phyloP scores from a whole-genome alignment of 2,113 vertebrate genomes.

The Leptocoma aspasia region DNA sequence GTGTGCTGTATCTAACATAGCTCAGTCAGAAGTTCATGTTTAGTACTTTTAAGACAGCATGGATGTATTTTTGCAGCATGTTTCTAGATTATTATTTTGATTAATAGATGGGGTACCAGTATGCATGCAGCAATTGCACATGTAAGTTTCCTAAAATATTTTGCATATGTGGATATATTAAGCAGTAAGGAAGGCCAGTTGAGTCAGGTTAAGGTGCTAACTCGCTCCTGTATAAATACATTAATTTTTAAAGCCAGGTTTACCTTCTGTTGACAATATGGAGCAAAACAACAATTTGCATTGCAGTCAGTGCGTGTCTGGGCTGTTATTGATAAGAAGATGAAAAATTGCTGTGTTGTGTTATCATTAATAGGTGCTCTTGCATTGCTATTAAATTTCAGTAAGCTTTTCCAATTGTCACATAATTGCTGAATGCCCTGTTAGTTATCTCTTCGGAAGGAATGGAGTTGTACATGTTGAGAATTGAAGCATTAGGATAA shows the following conservation, averaged over 20 bases:
- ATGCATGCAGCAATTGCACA: not conserved
- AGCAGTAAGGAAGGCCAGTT: not conserved
- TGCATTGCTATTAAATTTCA: not conserved
- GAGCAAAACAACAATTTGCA: constrained; percentile 45
- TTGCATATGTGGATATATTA: not conserved
- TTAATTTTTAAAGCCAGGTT: constrained; percentile 33
- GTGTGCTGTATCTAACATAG: not conserved
- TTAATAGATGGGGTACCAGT: not conserved
- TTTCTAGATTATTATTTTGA: not conserved
- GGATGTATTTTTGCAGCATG: not conserved
- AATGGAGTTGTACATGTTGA: not conserved
- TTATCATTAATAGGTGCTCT: not conserved
- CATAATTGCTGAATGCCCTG: not conserved
- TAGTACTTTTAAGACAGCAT: not conserved
- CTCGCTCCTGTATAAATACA: not conserved
- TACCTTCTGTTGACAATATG: constrained; percentile 17
- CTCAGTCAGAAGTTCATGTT: not conserved
- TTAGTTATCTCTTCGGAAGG: not conserved
- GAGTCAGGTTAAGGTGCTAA: not conserved
- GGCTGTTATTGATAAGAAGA: constrained; percentile 16
- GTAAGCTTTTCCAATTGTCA: constrained; percentile 1
- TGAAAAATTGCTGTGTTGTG: not conserved
- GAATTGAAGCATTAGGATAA: not conserved
- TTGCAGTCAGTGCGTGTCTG: not conserved
- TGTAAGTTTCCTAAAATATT: not conserved